Base-by-base conservation (phyloP, 2,113 vertebrate genomes). In the Gracilinanus agilis region DNA sequence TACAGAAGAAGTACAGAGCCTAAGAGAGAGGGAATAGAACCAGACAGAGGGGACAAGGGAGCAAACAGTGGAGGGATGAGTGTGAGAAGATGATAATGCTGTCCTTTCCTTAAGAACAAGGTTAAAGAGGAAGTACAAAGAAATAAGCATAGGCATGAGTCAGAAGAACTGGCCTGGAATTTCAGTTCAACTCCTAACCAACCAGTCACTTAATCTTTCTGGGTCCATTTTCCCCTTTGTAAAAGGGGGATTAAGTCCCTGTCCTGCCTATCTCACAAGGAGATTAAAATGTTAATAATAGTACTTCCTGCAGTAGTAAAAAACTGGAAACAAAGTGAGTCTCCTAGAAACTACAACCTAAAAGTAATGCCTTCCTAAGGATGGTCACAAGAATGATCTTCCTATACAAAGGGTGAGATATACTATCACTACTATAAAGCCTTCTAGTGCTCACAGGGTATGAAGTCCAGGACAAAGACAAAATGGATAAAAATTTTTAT, bases 81-180 rank as follows among this genome's bases (percentile, higher is more conserved):
- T 23, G 83, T 75, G 44, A 95, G 55, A 92, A 92, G 4, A 49
- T 75, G 40, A 58, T 44, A 56, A 40, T 29, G 58, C 10, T 61
- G 58, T 34, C 29, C 58, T 67, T 58, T 58, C 25, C 54, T 96
- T 56, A 92, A 54, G 53, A 95, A 44, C 95, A 92, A 58, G 40
- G 94, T 91, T 90, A 95, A 58, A 1, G 29, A 92, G 49, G 5
- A 90, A 49, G 88, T 44, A 92, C 88, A 95, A 61, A 92, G 89
- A 54, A 92, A 40, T 25, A 1, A 94, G 75, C 23, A 55, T n/a
- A 24, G 44, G 49, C 88, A 27, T 27, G 49, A 53, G 24, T 53
- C 0, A 55, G 55, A 90, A 94, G 90, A 75, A 93, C 54, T 54
- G n/a, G 58, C 11, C 13, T 67, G 11, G 27, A 67, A 16, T 67